Conservation (phyloP, 2,113 vertebrate species). For the Macquaria ambigua region DNA sequence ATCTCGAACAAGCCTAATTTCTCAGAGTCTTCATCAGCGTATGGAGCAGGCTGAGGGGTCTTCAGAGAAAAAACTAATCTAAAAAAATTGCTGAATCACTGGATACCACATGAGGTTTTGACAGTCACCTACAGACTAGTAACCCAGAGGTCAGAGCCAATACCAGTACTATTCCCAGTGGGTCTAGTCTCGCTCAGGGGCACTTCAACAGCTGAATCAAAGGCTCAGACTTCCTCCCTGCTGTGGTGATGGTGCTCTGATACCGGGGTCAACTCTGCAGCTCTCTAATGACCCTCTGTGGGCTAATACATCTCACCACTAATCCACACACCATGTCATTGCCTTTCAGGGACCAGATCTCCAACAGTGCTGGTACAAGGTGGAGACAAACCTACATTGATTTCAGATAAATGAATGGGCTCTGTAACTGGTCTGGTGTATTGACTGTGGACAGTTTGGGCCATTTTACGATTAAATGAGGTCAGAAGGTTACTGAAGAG, state of each 20-base stretch:
- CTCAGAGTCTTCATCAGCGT: too few relatives aligned
- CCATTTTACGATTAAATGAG: constrained; percentile 5
- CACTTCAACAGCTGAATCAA: neutral
- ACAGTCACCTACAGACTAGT: too few relatives aligned
- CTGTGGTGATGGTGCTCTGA: neutral
- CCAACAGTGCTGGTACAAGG: neutral
- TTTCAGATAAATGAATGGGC: constrained; percentile 22
- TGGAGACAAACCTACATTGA: constrained; percentile 19
- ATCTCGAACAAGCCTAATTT: too few relatives aligned
- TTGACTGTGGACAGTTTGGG: neutral
- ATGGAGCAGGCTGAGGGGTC: too few relatives aligned
- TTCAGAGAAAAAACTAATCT: too few relatives aligned
- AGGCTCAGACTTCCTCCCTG: neutral
- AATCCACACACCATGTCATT: constrained; percentile 15
- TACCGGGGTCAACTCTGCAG: constrained; percentile 6
- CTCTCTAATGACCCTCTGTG: constrained; percentile 6
- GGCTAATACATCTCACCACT: constrained; percentile 7
- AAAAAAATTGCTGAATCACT: too few relatives aligned
- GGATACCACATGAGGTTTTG: too few relatives aligned
- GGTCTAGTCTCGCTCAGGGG: neutral
- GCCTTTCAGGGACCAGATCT: neutral
- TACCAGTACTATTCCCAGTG: neutral
- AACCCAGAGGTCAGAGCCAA: neutral
- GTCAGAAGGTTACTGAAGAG: neutral
- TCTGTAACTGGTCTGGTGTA: neutral